Base-by-base conservation (phyloP, 2,797 vertebrate species). In the Neopelma chrysocephalum region DNA sequence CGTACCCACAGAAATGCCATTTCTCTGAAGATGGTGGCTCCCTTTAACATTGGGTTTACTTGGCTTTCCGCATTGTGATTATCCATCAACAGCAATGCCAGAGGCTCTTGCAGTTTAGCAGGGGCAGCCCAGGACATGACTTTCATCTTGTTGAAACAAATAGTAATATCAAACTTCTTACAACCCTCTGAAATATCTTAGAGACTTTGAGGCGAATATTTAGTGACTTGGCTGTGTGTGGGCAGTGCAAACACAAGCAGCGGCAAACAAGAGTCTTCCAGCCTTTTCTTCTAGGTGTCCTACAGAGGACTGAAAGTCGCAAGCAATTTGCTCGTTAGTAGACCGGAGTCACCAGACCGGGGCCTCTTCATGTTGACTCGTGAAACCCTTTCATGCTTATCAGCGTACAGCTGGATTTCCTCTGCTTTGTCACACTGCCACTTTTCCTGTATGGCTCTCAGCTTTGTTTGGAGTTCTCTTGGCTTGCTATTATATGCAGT, bases 391-490 rank as follows among this genome's bases (percentile, higher is more conserved):
- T 96, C 94, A 96, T 94, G 95, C 91, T 97, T 96, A 97, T 97
- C 96, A 96, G 95, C 5, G 0, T 95, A 60, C 96, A 92, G 95
- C 96, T 97, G 95, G 93, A 91, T 96, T 96, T 97, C 96, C 94
- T 97, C 93, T 82, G 87, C 69, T 96, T 96, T 96, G 96, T 96
- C 96, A 94, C 93, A 57, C 75, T 65, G 80, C 90, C 92, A 51
- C 94, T 96, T 97, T 97, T 96, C 96, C 95, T 97, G 96, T 94
- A 95, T 31, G 78, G 78, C 81, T n/a, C 90, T 95, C 82, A 80
- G 93, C 92, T 96, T 97, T 97, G 94, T 97, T 97, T 96, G 92
- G 94, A 95, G 61, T 89, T 96, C 92, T 70, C 87, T 77, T 82
- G 58, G 64, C 75, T 94, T 43, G 78, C 95, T 95, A 96, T 97